Conservation (phyloP, 92 coral and sea anemone species). For the Parazoanthus swiftii region DNA sequence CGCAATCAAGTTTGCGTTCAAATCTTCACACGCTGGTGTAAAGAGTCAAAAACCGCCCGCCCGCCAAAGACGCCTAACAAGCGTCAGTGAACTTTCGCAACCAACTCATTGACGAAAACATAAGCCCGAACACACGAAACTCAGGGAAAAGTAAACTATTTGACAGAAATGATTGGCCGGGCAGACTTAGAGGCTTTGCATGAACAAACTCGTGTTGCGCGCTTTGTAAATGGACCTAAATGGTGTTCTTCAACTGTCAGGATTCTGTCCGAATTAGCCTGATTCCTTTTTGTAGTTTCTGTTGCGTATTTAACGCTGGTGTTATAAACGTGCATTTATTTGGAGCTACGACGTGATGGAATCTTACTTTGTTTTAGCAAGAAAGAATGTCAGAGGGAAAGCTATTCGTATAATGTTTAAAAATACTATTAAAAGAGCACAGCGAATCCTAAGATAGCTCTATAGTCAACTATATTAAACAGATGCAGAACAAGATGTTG, state of each 20-base stretch:
- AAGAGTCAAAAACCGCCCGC: not conserved
- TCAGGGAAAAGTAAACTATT: conserved; percentile 28
- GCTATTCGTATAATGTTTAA: not conserved
- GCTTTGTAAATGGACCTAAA: not conserved
- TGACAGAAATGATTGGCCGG: conserved; percentile 36
- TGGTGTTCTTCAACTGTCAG: conserved; percentile 24
- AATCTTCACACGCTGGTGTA: conserved; percentile 4
- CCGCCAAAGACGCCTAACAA: not conserved
- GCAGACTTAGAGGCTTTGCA: conserved; percentile 7
- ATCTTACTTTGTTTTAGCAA: not conserved
- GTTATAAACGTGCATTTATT: not conserved
- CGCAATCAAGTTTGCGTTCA: conserved; percentile 18
- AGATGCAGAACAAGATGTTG: not conserved
- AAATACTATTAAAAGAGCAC: conserved; percentile 15
- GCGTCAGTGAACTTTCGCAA: not conserved
- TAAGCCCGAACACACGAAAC: conserved; percentile 15
- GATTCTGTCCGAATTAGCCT: not conserved
- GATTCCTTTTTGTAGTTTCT: not conserved
- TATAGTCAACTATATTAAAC: not conserved
- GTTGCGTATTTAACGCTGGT: not conserved
- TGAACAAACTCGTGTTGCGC: conserved; percentile 5
- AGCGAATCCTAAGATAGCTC: not conserved
- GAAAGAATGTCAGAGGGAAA: not conserved
- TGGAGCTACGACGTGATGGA: not conserved
- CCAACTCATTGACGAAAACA: not conserved